A percentile compares a stretch with the other conserved stretches of the same genome.
phyloP scores from a whole-genome alignment of 2,888 invertebrate genomes.

The Zaprionus obscuricornis region DNA sequence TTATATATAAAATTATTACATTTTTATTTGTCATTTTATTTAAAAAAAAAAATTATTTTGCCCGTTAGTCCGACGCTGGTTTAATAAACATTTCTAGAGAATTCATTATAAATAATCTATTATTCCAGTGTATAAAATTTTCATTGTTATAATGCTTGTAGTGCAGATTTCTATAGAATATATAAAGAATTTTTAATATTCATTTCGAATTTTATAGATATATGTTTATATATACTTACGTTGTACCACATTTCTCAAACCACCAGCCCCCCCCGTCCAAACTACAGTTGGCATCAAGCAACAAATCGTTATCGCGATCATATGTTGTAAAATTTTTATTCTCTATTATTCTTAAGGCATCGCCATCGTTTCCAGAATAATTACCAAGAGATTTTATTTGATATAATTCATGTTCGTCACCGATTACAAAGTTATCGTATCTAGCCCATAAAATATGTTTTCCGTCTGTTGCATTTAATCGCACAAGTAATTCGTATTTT shows the following conservation, averaged over 20 bases:
- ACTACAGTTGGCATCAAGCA: not conserved
- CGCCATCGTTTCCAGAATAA: slow-evolving; percentile 11
- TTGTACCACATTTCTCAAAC: slow-evolving; percentile 6
- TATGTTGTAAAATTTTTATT: slow-evolving; percentile 19
- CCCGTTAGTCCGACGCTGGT: not conserved
- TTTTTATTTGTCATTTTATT: slow-evolving; percentile 37
- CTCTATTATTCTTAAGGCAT: slow-evolving; percentile 8
- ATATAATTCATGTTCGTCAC: slow-evolving; percentile 84
- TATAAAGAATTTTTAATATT: not conserved
- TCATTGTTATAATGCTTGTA: not conserved
- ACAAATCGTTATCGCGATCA: slow-evolving; percentile 20
- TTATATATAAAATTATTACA: slow-evolving; percentile 34
- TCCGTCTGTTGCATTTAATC: slow-evolving; percentile 84
- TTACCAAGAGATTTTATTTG: slow-evolving; percentile 11
- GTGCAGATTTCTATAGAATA: slow-evolving; percentile 13
- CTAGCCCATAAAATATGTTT: slow-evolving; percentile 85
- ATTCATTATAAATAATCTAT: rapidly evolving
- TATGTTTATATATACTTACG: slow-evolving; percentile 1
- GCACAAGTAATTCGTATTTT: slow-evolving; percentile 85
- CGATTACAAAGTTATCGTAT: slow-evolving; percentile 87
- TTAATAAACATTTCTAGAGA: slow-evolving; percentile 16
- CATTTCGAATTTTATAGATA: too few relatives aligned
- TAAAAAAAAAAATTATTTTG: slow-evolving; percentile 26
- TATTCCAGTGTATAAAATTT: slow-evolving; percentile 29
- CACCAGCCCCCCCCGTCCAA: slow-evolving; percentile 19